A percentile compares a stretch with the other conserved stretches of the same genome.
These are phyloP conservation scores for Kryptolebias ocellatus DNA, from an alignment of 2,797 vertebrate genomes.

Conservation along the genomic window DNA sequence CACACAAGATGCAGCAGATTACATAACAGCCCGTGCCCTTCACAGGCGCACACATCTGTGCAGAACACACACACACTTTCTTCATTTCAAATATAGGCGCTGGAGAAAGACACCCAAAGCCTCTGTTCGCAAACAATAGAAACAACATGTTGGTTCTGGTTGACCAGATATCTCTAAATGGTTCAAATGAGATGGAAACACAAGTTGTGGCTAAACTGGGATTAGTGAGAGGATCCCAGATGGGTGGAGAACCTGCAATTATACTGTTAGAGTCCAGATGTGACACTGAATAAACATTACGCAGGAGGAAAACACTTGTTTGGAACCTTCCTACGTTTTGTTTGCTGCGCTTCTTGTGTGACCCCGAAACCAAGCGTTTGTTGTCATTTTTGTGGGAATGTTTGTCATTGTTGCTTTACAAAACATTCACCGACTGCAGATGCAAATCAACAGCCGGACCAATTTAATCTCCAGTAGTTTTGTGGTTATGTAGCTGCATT, in stretches of 20 bases:
- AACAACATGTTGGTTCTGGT: constrained; percentile 10
- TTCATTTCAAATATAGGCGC: constrained; percentile 5
- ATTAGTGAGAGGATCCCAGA: neutral
- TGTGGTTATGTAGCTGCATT: too few species aligned
- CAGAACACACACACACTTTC: constrained; percentile 8
- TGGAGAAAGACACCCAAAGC: neutral
- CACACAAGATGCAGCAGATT: constrained; percentile 51
- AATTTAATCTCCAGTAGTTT: too few species aligned
- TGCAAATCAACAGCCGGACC: too few species aligned
- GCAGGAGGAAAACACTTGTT: neutral
- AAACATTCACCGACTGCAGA: too few species aligned
- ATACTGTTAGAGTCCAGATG: neutral
- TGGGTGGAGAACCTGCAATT: constrained; percentile 14
- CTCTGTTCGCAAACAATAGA: neutral
- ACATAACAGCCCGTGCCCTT: constrained; percentile 47
- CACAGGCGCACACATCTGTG: neutral
- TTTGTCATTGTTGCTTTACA: too few species aligned
- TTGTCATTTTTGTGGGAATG: too few species aligned
- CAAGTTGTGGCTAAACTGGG: neutral
- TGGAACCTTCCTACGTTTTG: too few species aligned
- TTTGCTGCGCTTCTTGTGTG: too few species aligned
- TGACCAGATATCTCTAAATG: neutral
- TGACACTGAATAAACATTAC: neutral
- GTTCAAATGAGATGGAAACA: neutral
- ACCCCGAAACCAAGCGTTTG: too few species aligned